A percentile compares a stretch with the other conserved stretches of the same genome.
Evolutionary conservation across 1,140 invertebrate genomes (phyloP).

Genomic region (Euwallacea similis): DNA sequence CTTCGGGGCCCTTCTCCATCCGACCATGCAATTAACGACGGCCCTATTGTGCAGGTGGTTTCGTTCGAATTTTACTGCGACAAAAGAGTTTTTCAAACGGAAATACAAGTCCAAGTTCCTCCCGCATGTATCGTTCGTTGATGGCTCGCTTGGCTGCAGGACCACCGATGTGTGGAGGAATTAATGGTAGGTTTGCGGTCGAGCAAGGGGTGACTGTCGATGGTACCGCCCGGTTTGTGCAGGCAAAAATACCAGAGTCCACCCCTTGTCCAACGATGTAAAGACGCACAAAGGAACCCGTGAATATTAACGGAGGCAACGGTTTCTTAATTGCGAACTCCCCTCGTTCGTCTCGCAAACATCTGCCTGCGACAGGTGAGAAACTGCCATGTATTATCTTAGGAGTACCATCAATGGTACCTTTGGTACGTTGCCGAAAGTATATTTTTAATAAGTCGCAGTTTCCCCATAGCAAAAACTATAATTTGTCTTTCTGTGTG

Average conservation of each 20-base stretch:
- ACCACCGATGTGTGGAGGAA: not conserved
- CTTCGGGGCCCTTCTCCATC: not conserved
- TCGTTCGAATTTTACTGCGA: not conserved
- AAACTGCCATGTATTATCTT: not conserved
- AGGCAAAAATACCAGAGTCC: constrained; percentile 9
- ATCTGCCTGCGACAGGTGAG: constrained; percentile 20
- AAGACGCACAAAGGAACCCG: constrained; percentile 12
- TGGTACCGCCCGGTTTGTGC: constrained; percentile 22
- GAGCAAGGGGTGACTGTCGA: not conserved
- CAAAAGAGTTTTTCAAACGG: constrained; percentile 26
- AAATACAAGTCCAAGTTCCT: constrained; percentile 32
- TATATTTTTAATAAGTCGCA: too few relatives aligned
- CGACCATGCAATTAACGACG: constrained; percentile 2
- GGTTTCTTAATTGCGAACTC: constrained; percentile 19
- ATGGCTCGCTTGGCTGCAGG: not conserved
- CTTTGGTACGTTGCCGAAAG: too few relatives aligned
- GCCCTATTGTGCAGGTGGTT: constrained; percentile 8
- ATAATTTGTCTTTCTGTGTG: too few relatives aligned
- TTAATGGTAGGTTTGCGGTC: too few relatives aligned
- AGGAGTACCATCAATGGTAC: not conserved
- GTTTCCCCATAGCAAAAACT: too few relatives aligned
- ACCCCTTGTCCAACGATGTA: constrained; percentile 4
- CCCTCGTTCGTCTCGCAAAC: constrained; percentile 15
- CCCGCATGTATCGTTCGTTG: constrained; percentile 12
- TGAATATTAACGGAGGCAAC: constrained; percentile 1